Percentiles rank a stretch among this genome's conserved stretches.
Evolutionary conservation across 2,113 vertebrate genomes (phyloP).

Genomic region (Clarias magur): DNA sequence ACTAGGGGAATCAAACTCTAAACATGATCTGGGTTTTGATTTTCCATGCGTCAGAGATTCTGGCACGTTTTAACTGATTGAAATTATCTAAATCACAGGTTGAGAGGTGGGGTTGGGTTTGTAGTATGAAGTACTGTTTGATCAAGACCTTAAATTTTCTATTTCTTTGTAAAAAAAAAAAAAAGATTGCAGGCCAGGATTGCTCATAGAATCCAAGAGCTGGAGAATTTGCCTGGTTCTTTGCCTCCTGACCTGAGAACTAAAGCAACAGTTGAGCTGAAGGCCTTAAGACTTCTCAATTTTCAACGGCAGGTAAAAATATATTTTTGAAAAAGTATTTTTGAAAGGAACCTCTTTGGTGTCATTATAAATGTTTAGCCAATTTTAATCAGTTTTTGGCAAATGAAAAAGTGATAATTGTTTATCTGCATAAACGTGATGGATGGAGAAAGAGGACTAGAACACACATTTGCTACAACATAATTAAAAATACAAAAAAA

Average conservation of each 20-base stretch:
- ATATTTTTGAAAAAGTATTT: neutral
- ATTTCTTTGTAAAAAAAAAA: neutral
- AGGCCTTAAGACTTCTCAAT: conserved; percentile 92
- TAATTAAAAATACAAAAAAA: neutral
- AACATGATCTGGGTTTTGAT: neutral
- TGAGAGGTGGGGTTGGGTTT: neutral
- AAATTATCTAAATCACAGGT: neutral
- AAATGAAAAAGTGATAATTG: neutral
- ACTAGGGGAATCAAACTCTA: neutral
- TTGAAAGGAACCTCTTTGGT: neutral
- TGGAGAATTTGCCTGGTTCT: conserved; percentile 95
- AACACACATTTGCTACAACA: neutral
- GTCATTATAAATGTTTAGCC: neutral
- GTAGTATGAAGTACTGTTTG: neutral
- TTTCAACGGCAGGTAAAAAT: conserved; percentile 92
- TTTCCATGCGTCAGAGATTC: neutral
- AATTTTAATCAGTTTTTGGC: neutral
- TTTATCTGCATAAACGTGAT: too few species aligned
- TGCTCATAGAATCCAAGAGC: conserved; percentile 94
- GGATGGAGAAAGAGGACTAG: neutral
- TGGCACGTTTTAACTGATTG: neutral
- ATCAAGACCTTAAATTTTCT: neutral
- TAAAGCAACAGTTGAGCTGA: conserved; percentile 97
- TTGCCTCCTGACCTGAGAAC: conserved; percentile 92
- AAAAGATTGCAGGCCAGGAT: conserved; percentile 94